A percentile compares a stretch with the other conserved stretches of the same genome.
Evolutionary conservation across 2,113 vertebrate genomes (phyloP).

Genomic region (Poeciliopsis prolifica): DNA sequence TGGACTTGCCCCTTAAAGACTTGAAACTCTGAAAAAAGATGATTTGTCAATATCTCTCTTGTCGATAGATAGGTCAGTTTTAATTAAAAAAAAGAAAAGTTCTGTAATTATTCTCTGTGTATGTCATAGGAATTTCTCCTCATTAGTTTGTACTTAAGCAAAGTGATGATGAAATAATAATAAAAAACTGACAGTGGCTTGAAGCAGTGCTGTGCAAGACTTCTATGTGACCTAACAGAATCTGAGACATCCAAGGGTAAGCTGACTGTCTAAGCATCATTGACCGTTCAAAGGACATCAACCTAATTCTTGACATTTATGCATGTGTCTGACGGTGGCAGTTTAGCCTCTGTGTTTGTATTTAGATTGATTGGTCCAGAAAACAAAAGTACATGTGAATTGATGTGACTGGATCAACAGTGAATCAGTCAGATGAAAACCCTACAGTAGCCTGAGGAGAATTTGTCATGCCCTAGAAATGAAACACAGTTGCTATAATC

Average conservation of each 20-base stretch:
- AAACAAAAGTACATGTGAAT: slow-evolving; percentile 25
- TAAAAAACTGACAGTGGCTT: slow-evolving; percentile 17
- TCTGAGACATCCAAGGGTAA: slow-evolving; percentile 9
- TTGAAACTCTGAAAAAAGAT: no score
- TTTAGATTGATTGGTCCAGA: background rate
- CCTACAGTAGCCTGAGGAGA: background rate
- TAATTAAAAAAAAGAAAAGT: no score
- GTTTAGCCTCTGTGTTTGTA: background rate
- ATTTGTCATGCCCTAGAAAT: slow-evolving; percentile 13
- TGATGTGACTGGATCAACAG: slow-evolving; percentile 32
- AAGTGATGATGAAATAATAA: background rate
- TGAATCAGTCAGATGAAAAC: slow-evolving; percentile 23
- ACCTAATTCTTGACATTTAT: background rate
- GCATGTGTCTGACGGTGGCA: background rate
- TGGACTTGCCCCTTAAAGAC: no score
- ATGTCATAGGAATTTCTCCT: no score
- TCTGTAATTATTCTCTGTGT: no score
- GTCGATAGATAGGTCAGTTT: no score
- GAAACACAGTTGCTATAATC: slow-evolving; percentile 2
- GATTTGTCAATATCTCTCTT: no score
- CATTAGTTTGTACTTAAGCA: background rate
- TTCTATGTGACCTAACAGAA: slow-evolving; percentile 10
- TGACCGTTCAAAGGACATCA: background rate
- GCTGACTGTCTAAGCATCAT: slow-evolving; percentile 10
- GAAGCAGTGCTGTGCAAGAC: slow-evolving; percentile 1